Evolutionary conservation across 2,888 invertebrate genomes (phyloP), one percentile per base, ranked within the genome.

Genomic region (Chymomyza amoena): DNA sequence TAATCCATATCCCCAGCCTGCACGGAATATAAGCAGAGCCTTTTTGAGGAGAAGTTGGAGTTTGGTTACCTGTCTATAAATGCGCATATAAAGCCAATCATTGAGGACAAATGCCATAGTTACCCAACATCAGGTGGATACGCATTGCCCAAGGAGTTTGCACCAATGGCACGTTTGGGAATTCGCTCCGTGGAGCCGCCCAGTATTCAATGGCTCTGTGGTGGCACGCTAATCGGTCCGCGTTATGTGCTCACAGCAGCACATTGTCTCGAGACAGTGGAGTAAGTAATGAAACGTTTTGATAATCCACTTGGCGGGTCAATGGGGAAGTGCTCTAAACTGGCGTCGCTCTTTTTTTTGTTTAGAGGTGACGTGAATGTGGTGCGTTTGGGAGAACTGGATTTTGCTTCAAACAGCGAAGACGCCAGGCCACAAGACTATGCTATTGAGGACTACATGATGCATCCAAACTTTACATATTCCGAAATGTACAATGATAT

Each of bases 401-500:
- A 91, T 75, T 84, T 91, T 71, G 75, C 76, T 63, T 81, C 77
- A 50, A 77, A 86, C 32, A 71, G 68, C 16, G 88, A 92, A 72
- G 90, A 89, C 75, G 86, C 90, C 6, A 67, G 76, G 4, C 89
- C 90, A 15, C 88, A 90, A 72, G 88, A 91, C 64, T 90, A 80
- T 62, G 72, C 67, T 6, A 87, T 92, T 16, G 75, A 70, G 0
- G 69, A 80, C 16, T 54, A 67, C 10, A 81, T 89, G 4, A 78
- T 88, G 32, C 92, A 93, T 84, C 92, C 92, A 0, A 77, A 88
- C 2, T 93, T 92, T 79, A 84, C 79, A 1, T 18, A 87, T 2
- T 76, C 89, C 1, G 81, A 90, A 0, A 1, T 91, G 32, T 93
- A 93, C 82, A 92, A 94, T 80, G 94, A 94, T 80, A 93, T 94